Evolutionary conservation across 2,797 vertebrate genomes (phyloP).

Genomic region (Phylloscopus collybita): DNA sequence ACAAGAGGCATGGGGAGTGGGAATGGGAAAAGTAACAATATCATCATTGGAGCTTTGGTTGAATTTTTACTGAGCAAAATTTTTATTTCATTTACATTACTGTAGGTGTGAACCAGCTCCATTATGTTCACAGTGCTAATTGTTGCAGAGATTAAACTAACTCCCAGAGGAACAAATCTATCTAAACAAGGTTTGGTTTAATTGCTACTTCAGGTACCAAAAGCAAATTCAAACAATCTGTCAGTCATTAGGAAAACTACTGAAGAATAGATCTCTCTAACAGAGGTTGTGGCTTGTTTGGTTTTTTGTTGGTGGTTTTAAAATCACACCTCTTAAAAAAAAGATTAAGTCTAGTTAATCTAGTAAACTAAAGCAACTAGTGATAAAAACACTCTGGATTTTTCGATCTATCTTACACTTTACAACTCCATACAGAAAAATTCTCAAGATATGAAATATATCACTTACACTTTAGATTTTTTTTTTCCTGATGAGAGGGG

Average conservation of each 20-base stretch:
- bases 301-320: neutral
- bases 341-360: neutral
- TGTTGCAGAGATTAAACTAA: neutral
- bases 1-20: neutral
- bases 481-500: neutral
- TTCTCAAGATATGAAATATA: neutral
- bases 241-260: neutral
- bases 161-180: neutral
- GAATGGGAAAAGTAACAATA: neutral
- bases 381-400: neutral
- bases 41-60: neutral
- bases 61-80: neutral
- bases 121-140: neutral
- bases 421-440: neutral
- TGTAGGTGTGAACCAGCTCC: neutral
- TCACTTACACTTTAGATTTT: neutral
- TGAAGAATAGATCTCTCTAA: neutral
- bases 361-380: neutral
- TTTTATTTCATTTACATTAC: neutral
- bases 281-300: neutral
- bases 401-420: neutral
- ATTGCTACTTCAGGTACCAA: neutral
- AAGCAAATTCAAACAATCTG: constrained; percentile 8
- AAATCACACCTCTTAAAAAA: neutral
- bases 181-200: constrained; percentile 5